Evolutionary conservation across 2,113 vertebrate species (phyloP).

Genomic region (Clupea harengus): DNA sequence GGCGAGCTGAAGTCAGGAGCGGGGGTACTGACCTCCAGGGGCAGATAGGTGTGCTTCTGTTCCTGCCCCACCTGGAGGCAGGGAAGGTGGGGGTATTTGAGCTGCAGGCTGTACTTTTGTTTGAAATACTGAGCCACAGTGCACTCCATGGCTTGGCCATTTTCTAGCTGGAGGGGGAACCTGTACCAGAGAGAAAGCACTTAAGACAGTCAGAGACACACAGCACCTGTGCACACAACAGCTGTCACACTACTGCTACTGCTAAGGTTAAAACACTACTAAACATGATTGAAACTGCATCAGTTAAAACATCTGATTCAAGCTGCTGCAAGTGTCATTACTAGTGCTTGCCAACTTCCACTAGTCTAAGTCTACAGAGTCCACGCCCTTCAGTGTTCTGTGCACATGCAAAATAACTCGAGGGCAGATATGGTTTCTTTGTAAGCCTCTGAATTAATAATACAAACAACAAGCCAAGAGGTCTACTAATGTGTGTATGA

Average conservation of each 20-base stretch:
- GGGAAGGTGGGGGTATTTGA: slow-evolving; percentile 96
- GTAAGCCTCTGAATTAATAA: neutral
- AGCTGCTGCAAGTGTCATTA: neutral
- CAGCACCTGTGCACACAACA: neutral
- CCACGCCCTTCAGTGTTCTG: neutral
- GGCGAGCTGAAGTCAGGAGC: neutral
- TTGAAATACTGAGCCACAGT: slow-evolving; percentile 99
- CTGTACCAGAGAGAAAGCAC: slow-evolving; percentile 58
- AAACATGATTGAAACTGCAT: neutral
- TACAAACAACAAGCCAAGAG: neutral
- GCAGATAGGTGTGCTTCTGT: slow-evolving; percentile 97
- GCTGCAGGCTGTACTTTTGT: slow-evolving; percentile 96
- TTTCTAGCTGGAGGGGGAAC: slow-evolving; percentile 97
- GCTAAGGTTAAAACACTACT: neutral
- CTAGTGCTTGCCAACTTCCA: neutral
- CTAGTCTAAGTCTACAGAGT: neutral
- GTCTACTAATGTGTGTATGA: neutral
- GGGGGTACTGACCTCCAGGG: slow-evolving; percentile 84
- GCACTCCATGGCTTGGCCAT: slow-evolving; percentile 98
- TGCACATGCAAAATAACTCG: neutral
- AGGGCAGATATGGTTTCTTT: neutral
- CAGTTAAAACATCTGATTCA: neutral
- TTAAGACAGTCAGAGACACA: neutral
- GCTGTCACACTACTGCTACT: neutral
- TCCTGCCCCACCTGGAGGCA: slow-evolving; percentile 98